Percentiles rank a stretch among this genome's conserved stretches.
These are phyloP conservation scores for Excalfactoria chinensis DNA, from an alignment of 2,113 vertebrate genomes.

Conservation along the genomic window DNA sequence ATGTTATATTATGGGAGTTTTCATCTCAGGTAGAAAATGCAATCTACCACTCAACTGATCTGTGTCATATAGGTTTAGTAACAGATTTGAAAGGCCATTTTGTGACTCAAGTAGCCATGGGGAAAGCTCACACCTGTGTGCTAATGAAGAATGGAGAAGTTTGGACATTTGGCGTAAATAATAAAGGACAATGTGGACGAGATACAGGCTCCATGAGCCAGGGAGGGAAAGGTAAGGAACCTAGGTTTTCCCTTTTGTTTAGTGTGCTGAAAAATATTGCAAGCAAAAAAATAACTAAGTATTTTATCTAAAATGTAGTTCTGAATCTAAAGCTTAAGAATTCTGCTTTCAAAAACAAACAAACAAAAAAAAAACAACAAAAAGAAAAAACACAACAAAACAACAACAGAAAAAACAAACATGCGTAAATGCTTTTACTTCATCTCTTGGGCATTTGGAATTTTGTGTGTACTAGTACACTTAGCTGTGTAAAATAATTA, in stretches of 20 bases:
- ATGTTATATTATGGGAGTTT: background rate
- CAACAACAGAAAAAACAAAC: background rate
- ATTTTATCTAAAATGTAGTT: background rate
- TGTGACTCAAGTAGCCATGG: slow-evolving; percentile 98
- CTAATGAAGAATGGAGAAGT: slow-evolving; percentile 96
- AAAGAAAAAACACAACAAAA: too few species aligned
- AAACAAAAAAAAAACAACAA: too few species aligned
- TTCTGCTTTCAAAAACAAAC: background rate
- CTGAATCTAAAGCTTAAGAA: background rate
- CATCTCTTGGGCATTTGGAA: background rate
- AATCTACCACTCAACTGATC: slow-evolving; percentile 4
- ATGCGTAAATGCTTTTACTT: background rate
- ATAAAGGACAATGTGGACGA: slow-evolving; percentile 98
- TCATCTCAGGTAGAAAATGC: background rate
- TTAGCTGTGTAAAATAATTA: background rate
- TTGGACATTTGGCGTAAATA: slow-evolving; percentile 99
- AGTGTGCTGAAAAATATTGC: background rate
- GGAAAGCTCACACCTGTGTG: slow-evolving; percentile 97
- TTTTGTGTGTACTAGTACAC: background rate
- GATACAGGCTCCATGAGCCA: slow-evolving; percentile 96
- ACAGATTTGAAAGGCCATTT: slow-evolving; percentile 97
- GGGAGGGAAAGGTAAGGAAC: slow-evolving; percentile 90
- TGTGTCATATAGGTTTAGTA: slow-evolving; percentile 87
- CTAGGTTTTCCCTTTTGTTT: background rate
- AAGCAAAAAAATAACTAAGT: background rate